Evolutionary conservation across 1,140 invertebrate species (phyloP), one percentile per base, ranked within the genome.

Genomic region (Chymomyza costata): DNA sequence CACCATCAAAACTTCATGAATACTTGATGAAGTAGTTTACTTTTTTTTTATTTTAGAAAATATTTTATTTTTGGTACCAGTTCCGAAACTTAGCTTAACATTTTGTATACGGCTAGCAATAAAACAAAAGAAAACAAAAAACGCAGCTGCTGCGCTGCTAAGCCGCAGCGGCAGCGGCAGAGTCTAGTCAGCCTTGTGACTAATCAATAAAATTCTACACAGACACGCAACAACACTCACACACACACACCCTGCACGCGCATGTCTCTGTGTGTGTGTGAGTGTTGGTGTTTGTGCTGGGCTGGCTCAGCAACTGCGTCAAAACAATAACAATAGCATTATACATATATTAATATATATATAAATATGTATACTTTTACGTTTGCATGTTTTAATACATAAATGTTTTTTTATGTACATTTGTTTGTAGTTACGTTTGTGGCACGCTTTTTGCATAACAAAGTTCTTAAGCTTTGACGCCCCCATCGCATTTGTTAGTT

Each of bases 151-250:
- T 45, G 17, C 21, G 50, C 19, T 64, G 48, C 39, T 59, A 44
- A 40, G 52, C 55, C n/a, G n/a, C n/a, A n/a, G n/a, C n/a, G n/a
- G 35, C 39, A 17, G 25, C 18, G 46, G 38, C n/a, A n/a, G n/a
- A n/a, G n/a, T n/a, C n/a, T 47, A 16, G 35, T 32, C 47, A 78
- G 67, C 73, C 74, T 80, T 80, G 73, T 80, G 73, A 80, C 73
- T 80, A 80, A 80, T 80, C 73, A 73, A 80, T 80, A 80, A 80
- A 73, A 55, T 68, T 80, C 64, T 80, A 56, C 41, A 56, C 45
- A 43, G 18, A 47, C 18, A n/a, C 65, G 51, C 48, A 43, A 16
- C 11, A 28, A 35, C 37, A 25, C 17, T 32, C 34, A 41, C 39
- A 13, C 30, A 3, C 25, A 10, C 40, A 19, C 25, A 49, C 50